phyloP scores from a whole-genome alignment of 2,797 vertebrate species.

The Acropternis orthonyx region DNA sequence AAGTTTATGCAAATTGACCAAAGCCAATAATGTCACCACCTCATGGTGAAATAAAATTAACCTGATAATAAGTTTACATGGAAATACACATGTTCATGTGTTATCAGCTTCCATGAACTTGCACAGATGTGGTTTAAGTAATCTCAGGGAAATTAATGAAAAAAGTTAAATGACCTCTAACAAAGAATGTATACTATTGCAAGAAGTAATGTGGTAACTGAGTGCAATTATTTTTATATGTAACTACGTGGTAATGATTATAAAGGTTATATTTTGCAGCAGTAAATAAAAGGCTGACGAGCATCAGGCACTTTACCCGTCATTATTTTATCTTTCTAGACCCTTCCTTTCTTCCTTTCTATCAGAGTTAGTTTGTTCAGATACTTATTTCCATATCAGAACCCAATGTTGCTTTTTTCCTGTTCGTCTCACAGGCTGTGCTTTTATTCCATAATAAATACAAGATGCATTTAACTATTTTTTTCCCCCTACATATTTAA shows the following conservation, averaged over 20 bases:
- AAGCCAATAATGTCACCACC: not conserved
- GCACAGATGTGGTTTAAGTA: not conserved
- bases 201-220: not conserved
- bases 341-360: not conserved
- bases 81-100: not conserved
- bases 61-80: not conserved
- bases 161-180: not conserved
- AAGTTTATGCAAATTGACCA: not conserved
- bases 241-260: constrained; percentile 31
- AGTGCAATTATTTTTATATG: constrained; percentile 41
- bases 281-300: not conserved
- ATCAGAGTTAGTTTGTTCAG: not conserved
- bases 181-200: not conserved
- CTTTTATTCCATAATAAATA: not conserved
- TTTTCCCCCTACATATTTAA: not conserved
- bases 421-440: not conserved
- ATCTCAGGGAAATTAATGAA: not conserved
- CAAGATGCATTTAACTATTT: not conserved
- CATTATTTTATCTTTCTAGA: not conserved
- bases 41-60: constrained; percentile 12
- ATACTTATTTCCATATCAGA: not conserved
- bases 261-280: constrained; percentile 36
- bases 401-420: not conserved
- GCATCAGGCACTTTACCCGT: not conserved
- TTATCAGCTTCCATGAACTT: not conserved